phyloP scores from a whole-genome alignment of 2,888 invertebrate species.

The Pyralis farinalis region DNA sequence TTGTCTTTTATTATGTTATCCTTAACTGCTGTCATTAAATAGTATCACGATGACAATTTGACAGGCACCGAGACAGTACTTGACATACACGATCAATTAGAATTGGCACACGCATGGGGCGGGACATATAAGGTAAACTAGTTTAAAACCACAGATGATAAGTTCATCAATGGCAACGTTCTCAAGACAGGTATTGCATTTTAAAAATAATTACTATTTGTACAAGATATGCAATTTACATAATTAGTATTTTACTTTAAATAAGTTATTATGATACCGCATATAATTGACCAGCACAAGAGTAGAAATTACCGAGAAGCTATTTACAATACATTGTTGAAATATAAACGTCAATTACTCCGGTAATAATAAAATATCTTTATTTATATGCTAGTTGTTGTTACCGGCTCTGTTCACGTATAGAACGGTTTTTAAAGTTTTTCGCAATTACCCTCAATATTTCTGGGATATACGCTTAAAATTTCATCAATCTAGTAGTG shows the following conservation, averaged over 20 bases:
- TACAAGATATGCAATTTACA: neutral
- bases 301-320: no score
- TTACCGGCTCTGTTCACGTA: no score
- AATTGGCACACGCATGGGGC: constrained; percentile 4
- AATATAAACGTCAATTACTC: no score
- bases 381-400: no score
- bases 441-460: no score
- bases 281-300: neutral
- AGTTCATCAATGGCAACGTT: neutral
- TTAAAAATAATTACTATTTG: neutral
- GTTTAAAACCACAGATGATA: neutral
- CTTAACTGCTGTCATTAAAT: neutral
- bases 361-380: no score
- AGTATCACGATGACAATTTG: neutral
- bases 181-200: neutral
- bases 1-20: no score
- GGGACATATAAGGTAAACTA: neutral
- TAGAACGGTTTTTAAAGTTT: no score
- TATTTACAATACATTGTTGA: no score
- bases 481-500: no score
- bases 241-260: neutral
- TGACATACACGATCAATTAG: neutral
- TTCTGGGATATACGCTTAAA: no score
- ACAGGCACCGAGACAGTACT: neutral
- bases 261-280: neutral